Evolutionary conservation across 2,113 vertebrate genomes (phyloP).

Genomic region (Todiramphus saurophagus): DNA sequence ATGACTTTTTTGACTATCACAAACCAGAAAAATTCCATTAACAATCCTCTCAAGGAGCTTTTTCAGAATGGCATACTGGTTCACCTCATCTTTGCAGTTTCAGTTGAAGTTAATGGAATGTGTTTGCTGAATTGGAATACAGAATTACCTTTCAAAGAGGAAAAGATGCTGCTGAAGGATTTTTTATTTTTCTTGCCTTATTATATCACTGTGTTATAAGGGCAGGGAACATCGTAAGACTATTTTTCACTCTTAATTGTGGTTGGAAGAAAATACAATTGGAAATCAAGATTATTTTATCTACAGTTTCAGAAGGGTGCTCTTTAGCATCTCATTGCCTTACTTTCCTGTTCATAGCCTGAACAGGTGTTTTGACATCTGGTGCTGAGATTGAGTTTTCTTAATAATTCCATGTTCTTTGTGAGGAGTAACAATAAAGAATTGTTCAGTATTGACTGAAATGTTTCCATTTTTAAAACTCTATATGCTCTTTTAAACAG

Average conservation of each 20-base stretch:
- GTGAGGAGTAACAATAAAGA: not conserved
- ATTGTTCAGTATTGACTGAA: not conserved
- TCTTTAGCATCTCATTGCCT: not conserved
- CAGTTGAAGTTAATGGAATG: not conserved
- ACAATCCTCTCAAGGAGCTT: not conserved
- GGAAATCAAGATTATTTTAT: not conserved
- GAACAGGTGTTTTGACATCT: not conserved
- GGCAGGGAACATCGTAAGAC: not conserved
- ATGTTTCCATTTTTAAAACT: not conserved
- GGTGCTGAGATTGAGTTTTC: not conserved
- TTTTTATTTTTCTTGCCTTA: not conserved
- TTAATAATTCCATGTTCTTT: not conserved
- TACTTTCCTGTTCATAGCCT: not conserved
- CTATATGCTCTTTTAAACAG: constrained; percentile 45
- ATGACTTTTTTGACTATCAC: not conserved
- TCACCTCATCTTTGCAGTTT: not conserved
- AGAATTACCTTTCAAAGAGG: not conserved
- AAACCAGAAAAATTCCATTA: not conserved
- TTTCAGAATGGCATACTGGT: not conserved
- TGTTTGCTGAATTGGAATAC: not conserved
- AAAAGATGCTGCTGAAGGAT: not conserved
- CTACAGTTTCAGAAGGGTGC: not conserved
- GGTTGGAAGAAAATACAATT: not conserved
- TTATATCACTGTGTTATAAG: not conserved
- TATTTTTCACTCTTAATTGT: not conserved